These are phyloP conservation scores for Scophthalmus maximus DNA, from an alignment of 2,113 vertebrate genomes.

Conservation along the genomic window DNA sequence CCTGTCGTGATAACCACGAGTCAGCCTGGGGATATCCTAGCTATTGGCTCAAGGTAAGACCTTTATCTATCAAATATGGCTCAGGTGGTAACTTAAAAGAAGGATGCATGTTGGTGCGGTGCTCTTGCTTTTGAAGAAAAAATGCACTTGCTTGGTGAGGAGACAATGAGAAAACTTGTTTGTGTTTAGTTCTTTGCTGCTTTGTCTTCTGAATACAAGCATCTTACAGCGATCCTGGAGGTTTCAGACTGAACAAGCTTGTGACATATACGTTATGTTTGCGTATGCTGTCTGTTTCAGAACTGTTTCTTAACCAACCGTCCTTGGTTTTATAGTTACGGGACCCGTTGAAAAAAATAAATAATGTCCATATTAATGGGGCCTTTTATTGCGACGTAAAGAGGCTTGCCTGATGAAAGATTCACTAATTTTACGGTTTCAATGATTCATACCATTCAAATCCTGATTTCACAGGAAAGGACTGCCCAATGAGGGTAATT, in stretches of 20 bases:
- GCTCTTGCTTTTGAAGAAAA: not conserved
- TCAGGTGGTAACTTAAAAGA: constrained; percentile 1
- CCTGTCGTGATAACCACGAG: constrained; percentile 86
- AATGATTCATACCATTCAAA: not conserved
- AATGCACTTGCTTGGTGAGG: not conserved
- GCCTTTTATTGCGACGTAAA: not conserved
- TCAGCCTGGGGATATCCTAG: constrained; percentile 81
- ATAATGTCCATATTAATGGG: not conserved
- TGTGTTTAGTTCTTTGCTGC: no score
- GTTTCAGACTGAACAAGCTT: no score
- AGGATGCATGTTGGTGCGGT: no score
- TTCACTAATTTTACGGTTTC: not conserved
- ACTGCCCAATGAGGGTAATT: not conserved
- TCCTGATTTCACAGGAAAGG: not conserved
- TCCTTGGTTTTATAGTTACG: not conserved
- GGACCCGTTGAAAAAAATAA: not conserved
- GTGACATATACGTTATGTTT: no score
- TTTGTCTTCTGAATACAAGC: no score
- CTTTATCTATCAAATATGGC: not conserved
- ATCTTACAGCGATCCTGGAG: no score
- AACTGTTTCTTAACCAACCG: not conserved
- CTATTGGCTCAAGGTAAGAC: constrained; percentile 93
- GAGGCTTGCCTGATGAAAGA: not conserved
- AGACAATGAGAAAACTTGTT: no score
- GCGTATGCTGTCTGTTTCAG: no score